Conservation (phyloP, 2,797 vertebrate genomes). For the Sebastiscus albofasciatus region DNA sequence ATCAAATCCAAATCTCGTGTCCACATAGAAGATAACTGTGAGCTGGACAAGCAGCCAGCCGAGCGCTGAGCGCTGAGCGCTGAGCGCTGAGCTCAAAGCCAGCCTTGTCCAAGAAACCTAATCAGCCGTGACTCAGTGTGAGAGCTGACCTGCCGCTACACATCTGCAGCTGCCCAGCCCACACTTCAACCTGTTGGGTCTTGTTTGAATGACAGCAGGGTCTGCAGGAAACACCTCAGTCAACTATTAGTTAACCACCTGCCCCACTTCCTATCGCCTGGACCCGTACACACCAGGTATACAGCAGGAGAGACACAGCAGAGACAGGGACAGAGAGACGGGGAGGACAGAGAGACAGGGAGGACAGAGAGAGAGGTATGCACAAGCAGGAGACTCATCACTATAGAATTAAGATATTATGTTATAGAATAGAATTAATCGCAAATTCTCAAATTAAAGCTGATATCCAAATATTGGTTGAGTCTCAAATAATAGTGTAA, state of each 20-base stretch:
- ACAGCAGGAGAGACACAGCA: background rate
- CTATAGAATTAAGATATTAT: no score
- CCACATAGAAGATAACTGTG: background rate
- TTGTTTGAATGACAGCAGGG: conserved; percentile 55
- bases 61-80: background rate
- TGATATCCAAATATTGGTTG: background rate
- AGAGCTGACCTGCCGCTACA: conserved; percentile 25
- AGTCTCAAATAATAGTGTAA: no score
- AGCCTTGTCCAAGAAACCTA: conserved; percentile 25
- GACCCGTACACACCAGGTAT: background rate
- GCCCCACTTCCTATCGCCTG: conserved; percentile 46
- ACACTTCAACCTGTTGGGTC: conserved; percentile 65
- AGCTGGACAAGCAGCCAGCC: background rate
- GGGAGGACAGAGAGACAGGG: background rate
- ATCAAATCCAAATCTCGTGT: background rate
- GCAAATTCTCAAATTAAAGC: background rate
- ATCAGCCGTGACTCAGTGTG: conserved; percentile 24
- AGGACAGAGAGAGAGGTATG: background rate
- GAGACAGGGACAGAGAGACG: background rate
- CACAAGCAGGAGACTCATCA: background rate
- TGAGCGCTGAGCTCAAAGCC: no score
- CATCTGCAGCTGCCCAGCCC: conserved; percentile 42
- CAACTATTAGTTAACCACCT: conserved; percentile 63
- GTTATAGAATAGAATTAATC: no score
- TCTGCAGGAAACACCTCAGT: conserved; percentile 71